Conservation (phyloP, 2,797 vertebrate genomes). For the Triplophysa bombifrons region DNA sequence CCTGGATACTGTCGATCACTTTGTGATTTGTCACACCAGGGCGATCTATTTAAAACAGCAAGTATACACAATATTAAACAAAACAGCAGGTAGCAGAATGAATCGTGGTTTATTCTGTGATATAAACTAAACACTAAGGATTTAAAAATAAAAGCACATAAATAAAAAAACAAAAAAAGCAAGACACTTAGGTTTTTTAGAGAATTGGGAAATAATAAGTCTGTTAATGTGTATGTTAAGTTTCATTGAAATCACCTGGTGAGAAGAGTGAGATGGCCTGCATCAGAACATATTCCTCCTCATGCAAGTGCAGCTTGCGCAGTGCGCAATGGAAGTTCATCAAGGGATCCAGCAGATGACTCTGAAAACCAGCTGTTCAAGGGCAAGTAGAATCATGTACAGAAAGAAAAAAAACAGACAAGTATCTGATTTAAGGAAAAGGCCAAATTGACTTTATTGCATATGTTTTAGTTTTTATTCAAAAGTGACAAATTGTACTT, state of each 20-base stretch:
- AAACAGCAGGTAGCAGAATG: background rate
- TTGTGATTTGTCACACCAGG: constrained; percentile 65
- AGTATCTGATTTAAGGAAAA: background rate
- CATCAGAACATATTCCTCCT: constrained; percentile 82
- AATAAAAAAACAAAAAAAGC: background rate
- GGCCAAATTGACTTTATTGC: background rate
- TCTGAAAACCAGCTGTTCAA: constrained; percentile 80
- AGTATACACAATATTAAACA: background rate
- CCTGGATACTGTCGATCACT: constrained; percentile 67
- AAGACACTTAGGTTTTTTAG: background rate
- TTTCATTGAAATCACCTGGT: constrained; percentile 70
- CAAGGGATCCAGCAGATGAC: constrained; percentile 77
- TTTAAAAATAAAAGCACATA: no score
- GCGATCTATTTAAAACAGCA: constrained; percentile 60
- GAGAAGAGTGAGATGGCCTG: constrained; percentile 84
- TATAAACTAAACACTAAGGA: no score
- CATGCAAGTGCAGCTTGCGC: constrained; percentile 72
- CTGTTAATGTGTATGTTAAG: background rate
- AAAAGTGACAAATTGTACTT: no score
- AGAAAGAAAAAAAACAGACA: background rate
- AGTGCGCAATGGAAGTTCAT: constrained; percentile 80
- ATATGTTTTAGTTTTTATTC: no score
- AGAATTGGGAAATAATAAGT: background rate
- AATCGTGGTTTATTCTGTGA: background rate
- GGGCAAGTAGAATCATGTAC: background rate